Percentiles rank a stretch among this genome's conserved stretches.
Evolutionary conservation across 2,888 invertebrate genomes (phyloP).

Genomic region (Adela reaumurella): DNA sequence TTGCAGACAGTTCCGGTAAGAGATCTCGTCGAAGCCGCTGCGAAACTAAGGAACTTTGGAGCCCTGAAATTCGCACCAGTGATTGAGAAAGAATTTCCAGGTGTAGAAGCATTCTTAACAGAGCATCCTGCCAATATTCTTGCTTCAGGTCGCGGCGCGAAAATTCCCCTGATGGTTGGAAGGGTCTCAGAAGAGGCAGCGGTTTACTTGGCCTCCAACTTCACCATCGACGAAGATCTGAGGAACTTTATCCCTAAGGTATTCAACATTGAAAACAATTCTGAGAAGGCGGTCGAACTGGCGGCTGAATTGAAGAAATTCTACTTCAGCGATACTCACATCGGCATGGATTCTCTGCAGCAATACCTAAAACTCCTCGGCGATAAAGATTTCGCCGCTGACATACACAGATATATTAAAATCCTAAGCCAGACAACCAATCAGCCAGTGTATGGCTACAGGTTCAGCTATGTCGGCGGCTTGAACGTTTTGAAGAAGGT

Average conservation of each 20-base stretch:
- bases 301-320: conserved; percentile 26
- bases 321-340: conserved; percentile 29
- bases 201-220: conserved; percentile 2
- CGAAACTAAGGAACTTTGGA: conserved; percentile 18
- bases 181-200: conserved; percentile 23
- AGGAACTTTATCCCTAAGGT: conserved; percentile 31
- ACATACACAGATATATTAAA: conserved; percentile 32
- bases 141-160: conserved; percentile 33
- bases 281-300: conserved; percentile 25
- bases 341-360: conserved; percentile 22
- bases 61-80: conserved; percentile 22
- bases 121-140: conserved; percentile 32
- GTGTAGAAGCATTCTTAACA: conserved; percentile 29
- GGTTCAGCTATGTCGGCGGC: conserved; percentile 39
- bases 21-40: conserved; percentile 30
- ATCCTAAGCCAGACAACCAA: conserved; percentile 31
- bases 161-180: conserved; percentile 39
- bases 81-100: conserved; percentile 38
- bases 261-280: conserved; percentile 27
- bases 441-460: conserved; percentile 37
- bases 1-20: conserved; percentile 28
- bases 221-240: conserved; percentile 27
- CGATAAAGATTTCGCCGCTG: conserved; percentile 27
- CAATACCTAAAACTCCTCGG: conserved; percentile 32
- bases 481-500: conserved; percentile 26